Conservation (phyloP, 1,140 invertebrate species). For the Drosophila suzukii region DNA sequence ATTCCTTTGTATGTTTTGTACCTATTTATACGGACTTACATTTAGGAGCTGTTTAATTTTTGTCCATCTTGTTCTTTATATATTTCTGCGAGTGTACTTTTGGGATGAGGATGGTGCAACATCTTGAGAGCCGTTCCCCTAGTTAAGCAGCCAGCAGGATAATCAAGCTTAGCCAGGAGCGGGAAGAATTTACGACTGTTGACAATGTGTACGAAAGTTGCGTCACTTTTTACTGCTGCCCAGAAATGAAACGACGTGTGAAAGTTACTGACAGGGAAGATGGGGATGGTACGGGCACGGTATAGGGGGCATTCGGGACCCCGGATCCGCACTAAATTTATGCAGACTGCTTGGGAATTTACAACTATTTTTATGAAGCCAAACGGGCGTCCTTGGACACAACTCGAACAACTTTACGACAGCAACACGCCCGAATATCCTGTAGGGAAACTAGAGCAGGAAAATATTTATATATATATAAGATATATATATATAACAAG, state of each 20-base stretch:
- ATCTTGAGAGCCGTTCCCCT: conserved; percentile 33
- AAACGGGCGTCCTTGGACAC: conserved; percentile 51
- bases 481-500: not conserved
- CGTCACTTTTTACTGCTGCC: conserved; percentile 69
- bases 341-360: conserved; percentile 70
- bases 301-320: not conserved
- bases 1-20: no score
- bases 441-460: conserved; percentile 11
- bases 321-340: conserved; percentile 56
- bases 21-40: no score
- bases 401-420: conserved; percentile 59
- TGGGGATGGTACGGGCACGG: not conserved
- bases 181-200: conserved; percentile 67
- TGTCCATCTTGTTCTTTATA: not conserved
- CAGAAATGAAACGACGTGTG: conserved; percentile 70
- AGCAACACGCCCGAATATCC: conserved; percentile 35
- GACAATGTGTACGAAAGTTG: conserved; percentile 74
- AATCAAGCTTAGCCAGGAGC: conserved; percentile 58
- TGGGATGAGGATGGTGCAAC: not conserved
- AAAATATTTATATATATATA: not conserved
- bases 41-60: no score
- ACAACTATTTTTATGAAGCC: conserved; percentile 81
- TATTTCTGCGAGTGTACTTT: conserved; percentile 11
- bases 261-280: conserved; percentile 52
- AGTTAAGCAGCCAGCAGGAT: conserved; percentile 48